Percentiles rank a stretch among this genome's conserved stretches.
phyloP scores from a whole-genome alignment of 2,113 vertebrate species.

The Vulpes ferrilata region DNA sequence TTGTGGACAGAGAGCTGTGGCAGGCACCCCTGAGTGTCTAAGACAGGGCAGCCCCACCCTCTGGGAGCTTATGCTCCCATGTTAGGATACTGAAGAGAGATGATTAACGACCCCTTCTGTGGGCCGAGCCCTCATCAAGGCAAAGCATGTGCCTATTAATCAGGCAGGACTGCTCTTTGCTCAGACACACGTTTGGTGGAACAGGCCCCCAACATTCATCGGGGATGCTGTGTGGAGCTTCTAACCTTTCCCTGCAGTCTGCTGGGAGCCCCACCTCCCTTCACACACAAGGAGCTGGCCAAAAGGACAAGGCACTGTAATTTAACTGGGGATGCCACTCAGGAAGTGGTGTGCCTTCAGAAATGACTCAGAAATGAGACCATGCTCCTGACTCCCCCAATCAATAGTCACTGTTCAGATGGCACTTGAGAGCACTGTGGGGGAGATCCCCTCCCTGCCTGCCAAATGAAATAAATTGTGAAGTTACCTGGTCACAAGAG shows the following conservation, averaged over 20 bases:
- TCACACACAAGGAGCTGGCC: slow-evolving; percentile 27
- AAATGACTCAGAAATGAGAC: slow-evolving; percentile 64
- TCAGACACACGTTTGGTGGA: slow-evolving; percentile 19
- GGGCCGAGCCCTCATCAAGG: slow-evolving; percentile 69
- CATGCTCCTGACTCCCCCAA: not conserved
- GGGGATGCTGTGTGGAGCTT: slow-evolving; percentile 69
- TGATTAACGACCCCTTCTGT: slow-evolving; percentile 78
- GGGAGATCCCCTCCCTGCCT: not conserved
- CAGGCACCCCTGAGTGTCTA: not conserved
- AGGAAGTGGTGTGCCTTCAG: slow-evolving; percentile 72
- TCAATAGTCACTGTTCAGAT: not conserved
- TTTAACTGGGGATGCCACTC: slow-evolving; percentile 78
- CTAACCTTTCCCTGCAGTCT: slow-evolving; percentile 85
- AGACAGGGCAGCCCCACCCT: no score
- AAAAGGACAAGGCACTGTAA: slow-evolving; percentile 83
- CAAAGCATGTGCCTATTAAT: slow-evolving; percentile 84
- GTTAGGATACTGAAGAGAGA: not conserved
- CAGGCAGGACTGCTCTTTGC: slow-evolving; percentile 79
- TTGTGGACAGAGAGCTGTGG: not conserved
- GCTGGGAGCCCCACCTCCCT: slow-evolving; percentile 80
- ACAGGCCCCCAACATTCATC: slow-evolving; percentile 72
- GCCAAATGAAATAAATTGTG: not conserved
- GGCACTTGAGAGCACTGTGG: not conserved
- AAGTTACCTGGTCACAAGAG: not conserved
- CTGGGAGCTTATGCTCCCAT: not conserved